Evolutionary conservation across 2,888 invertebrate species (phyloP).

Genomic region (Epistrophella euchroma): DNA sequence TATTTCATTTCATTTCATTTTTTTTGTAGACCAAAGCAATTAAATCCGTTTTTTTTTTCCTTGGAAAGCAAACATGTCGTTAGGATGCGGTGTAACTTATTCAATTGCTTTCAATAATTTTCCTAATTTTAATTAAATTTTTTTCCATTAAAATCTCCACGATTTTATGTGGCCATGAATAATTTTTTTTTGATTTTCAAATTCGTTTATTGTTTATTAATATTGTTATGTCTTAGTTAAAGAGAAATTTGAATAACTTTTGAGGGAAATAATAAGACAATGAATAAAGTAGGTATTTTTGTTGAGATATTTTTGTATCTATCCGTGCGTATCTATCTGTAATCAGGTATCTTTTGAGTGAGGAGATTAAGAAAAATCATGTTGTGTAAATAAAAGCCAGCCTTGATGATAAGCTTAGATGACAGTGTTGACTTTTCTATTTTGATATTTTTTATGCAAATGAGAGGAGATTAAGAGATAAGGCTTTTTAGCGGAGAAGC

Average conservation of each 20-base stretch:
- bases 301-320: conserved; percentile 4
- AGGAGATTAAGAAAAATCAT: conserved; percentile 9
- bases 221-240: conserved; percentile 9
- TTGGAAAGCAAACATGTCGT: conserved; percentile 1
- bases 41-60: not conserved
- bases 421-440: conserved; percentile 7
- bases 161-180: conserved; percentile 1
- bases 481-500: not conserved
- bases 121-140: conserved; percentile 7
- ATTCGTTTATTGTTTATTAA: conserved; percentile 5
- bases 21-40: conserved; percentile 9
- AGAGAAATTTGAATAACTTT: not conserved
- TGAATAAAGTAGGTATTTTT: not conserved
- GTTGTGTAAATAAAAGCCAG: conserved; percentile 12
- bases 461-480: not conserved
- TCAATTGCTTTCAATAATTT: conserved; percentile 26
- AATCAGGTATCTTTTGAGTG: not conserved
- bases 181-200: not conserved
- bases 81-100: conserved; percentile 6
- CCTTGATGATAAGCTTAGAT: conserved; percentile 9
- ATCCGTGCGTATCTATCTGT: not conserved
- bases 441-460: conserved; percentile 20
- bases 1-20: not conserved
- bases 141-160: not conserved
- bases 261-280: conserved; percentile 8